Evolutionary conservation across 2,888 invertebrate genomes (phyloP), one percentile per base, ranked within the genome.

Genomic region (Pristionchus fissidentatus): DNA sequence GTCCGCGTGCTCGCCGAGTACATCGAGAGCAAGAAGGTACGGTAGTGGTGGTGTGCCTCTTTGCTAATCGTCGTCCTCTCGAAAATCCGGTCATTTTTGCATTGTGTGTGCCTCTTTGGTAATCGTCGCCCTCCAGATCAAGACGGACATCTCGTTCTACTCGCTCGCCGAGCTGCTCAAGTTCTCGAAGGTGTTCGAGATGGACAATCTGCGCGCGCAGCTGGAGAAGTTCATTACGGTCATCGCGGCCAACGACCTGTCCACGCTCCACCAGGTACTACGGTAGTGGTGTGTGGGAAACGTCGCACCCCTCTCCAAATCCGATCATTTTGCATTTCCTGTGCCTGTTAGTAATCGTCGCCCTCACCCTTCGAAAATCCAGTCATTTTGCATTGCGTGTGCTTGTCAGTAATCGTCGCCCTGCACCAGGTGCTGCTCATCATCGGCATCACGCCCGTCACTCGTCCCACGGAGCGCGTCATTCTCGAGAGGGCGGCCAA

Each of bases 141-240:
- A 81, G 62, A 62, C 62, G 43, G 62, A 62, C 62, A 62, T 60
- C 80, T 81, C 80, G 62, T 81, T 62, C 46, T 81, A 81, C 80
- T 81, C 80, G 41, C 60, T 81, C 62, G 80, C 80, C 62, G 80
- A 81, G 62, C 80, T 81, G 62, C 80, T 81, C 80, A 81, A 81
- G 62, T 38, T 81, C 62, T 60, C 80, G 46, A 81, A 46, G 43
- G 80, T 81, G 29, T 62, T 81, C 80, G 80, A 81, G 80, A 81
- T 81, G 80, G 52, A 60, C 26, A 52, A 62, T 32, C 80, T 81
- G 8, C 80, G 62, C 2, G 29, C 46, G 41, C 80, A 81, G 62
- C 80, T 81, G 43, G 80, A 81, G 62, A 62, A 62, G 80, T 81
- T 81, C 80, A 62, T 62, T 46, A 43, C 35, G 4, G 62, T 46